phyloP scores from a whole-genome alignment of 2,113 vertebrate genomes.

The Pandion haliaetus region DNA sequence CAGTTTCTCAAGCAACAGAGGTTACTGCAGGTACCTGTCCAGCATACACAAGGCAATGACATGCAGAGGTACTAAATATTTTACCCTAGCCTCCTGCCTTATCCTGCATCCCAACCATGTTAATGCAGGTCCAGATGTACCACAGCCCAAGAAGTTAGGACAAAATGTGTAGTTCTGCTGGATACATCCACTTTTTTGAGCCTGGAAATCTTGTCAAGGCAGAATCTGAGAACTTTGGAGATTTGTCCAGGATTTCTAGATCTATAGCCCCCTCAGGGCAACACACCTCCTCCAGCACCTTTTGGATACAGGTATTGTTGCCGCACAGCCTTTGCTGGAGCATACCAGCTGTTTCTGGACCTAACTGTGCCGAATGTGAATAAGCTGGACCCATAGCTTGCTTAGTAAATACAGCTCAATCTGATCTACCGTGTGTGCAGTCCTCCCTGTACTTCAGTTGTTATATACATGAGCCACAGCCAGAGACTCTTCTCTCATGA shows the following conservation, averaged over 20 bases:
- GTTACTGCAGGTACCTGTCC: neutral
- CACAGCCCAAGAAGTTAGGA: neutral
- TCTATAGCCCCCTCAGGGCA: neutral
- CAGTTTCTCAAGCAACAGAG: neutral
- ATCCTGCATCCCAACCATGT: neutral
- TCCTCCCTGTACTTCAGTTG: neutral
- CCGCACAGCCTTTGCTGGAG: neutral
- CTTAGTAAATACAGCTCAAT: neutral
- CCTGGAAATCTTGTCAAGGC: neutral
- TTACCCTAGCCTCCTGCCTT: neutral
- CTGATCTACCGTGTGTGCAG: neutral
- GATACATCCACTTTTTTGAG: neutral
- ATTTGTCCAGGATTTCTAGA: neutral
- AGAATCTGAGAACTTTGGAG: neutral
- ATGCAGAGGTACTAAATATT: neutral
- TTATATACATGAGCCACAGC: neutral
- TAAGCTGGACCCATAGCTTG: neutral
- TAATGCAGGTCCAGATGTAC: neutral
- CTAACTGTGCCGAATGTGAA: neutral
- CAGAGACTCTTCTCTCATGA: neutral
- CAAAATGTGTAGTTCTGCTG: neutral
- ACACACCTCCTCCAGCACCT: neutral
- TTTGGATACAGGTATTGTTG: neutral
- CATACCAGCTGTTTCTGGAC: neutral
- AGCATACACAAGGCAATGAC: neutral